Conservation (phyloP, 2,888 invertebrate genomes). For the Pilophorus perplexus region DNA sequence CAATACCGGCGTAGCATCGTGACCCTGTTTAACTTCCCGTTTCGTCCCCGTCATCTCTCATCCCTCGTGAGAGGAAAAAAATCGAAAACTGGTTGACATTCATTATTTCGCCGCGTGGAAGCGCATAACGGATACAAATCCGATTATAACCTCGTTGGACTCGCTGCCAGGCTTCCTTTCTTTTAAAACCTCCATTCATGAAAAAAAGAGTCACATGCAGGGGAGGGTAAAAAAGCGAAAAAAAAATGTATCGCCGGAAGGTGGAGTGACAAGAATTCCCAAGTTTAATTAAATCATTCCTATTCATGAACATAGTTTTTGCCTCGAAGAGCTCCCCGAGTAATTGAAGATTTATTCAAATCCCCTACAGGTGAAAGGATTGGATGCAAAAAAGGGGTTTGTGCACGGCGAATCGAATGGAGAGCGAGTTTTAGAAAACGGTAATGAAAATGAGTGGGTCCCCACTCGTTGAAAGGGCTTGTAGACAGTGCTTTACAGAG, state of each 20-base stretch:
- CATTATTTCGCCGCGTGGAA: too few relatives aligned
- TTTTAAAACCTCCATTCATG: background rate
- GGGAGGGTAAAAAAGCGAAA: background rate
- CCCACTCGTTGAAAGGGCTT: too few relatives aligned
- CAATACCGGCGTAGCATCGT: too few relatives aligned
- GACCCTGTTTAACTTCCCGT: too few relatives aligned
- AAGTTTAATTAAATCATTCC: slow-evolving; percentile 14
- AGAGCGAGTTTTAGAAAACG: too few relatives aligned
- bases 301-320: slow-evolving; percentile 4
- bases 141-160: slow-evolving; percentile 11
- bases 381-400: background rate
- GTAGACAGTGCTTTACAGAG: too few relatives aligned
- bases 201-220: background rate
- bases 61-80: too few relatives aligned
- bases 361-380: background rate
- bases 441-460: too few relatives aligned
- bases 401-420: too few relatives aligned
- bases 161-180: background rate
- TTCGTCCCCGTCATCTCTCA: too few relatives aligned
- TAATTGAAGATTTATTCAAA: slow-evolving; percentile 3
- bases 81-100: too few relatives aligned
- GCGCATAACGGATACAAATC: too few relatives aligned
- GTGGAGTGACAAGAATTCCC: background rate
- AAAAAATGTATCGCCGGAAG: background rate
- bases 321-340: background rate